phyloP scores from a whole-genome alignment of 1,140 invertebrate species.

The Diorhabda sublineata region DNA sequence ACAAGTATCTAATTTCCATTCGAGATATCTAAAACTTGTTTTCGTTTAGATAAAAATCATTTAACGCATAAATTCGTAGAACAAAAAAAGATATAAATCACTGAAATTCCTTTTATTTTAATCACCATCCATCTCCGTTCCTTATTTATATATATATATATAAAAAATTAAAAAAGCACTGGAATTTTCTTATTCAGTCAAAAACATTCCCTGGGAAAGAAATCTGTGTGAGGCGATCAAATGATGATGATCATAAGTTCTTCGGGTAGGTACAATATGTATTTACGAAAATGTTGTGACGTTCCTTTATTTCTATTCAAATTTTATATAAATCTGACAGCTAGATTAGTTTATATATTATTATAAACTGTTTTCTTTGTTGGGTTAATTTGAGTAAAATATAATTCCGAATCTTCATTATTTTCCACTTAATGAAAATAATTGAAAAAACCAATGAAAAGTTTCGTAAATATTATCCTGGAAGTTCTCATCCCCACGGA shows the following conservation, averaged over 20 bases:
- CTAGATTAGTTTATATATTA: too few relatives aligned
- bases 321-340: too few relatives aligned
- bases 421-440: too few relatives aligned
- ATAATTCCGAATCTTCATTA: too few relatives aligned
- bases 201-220: not conserved
- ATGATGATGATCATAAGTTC: not conserved
- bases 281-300: too few relatives aligned
- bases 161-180: not conserved
- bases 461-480: too few relatives aligned
- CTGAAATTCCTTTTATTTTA: conserved; percentile 3
- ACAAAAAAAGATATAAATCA: conserved; percentile 1
- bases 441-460: too few relatives aligned
- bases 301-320: too few relatives aligned
- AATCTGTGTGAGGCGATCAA: not conserved
- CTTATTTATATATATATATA: not conserved
- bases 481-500: too few relatives aligned
- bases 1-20: not conserved
- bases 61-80: conserved; percentile 2
- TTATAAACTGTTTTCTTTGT: too few relatives aligned
- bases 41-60: not conserved
- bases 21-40: not conserved
- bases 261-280: too few relatives aligned
- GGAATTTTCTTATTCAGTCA: not conserved
- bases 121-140: not conserved
- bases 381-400: too few relatives aligned